Conservation (phyloP, 2,888 invertebrate genomes). For the Macrosiphum euphorbiae region DNA sequence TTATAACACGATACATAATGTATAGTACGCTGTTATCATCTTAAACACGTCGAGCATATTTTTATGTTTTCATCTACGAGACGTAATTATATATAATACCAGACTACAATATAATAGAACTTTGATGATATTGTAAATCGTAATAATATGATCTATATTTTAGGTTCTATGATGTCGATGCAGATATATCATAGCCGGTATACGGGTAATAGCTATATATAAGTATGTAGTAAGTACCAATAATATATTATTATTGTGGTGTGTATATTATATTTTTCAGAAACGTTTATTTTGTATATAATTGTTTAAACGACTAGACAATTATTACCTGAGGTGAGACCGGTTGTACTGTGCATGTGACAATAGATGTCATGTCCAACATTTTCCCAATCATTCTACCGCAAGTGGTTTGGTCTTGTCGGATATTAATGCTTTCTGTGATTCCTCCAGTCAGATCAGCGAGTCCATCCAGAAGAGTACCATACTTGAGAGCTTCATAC, state of each 20-base stretch:
- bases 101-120: not conserved
- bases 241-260: not conserved
- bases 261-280: not conserved
- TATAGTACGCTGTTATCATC: not conserved
- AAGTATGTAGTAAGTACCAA: no score
- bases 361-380: constrained; percentile 85
- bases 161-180: not conserved
- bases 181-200: not conserved
- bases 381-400: constrained; percentile 78
- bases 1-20: constrained; percentile 16
- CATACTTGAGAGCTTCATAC: constrained; percentile 93
- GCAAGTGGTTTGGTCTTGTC: constrained; percentile 79
- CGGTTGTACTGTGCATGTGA: constrained; percentile 81
- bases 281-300: not conserved
- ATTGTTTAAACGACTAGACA: not conserved
- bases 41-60: not conserved
- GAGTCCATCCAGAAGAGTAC: constrained; percentile 87
- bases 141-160: not conserved
- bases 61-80: not conserved
- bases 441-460: constrained; percentile 92
- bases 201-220: not conserved
- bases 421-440: constrained; percentile 83
- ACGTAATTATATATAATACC: not conserved
- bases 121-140: not conserved
- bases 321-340: constrained; percentile 71